These are phyloP conservation scores for Sarcoramphus papa DNA, from an alignment of 2,797 vertebrate species.

Conservation along the genomic window DNA sequence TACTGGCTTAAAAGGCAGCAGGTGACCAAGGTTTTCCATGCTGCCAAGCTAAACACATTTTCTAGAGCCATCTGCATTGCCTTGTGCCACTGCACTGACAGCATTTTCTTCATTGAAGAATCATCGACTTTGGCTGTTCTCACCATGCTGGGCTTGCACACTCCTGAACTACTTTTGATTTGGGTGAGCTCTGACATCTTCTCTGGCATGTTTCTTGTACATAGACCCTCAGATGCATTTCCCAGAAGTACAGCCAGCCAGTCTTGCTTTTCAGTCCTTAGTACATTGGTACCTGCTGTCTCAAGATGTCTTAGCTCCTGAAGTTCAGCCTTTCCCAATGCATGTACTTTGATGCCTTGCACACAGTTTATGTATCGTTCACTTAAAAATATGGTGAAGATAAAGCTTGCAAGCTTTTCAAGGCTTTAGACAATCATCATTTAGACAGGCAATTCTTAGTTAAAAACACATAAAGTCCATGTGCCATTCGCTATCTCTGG, in stretches of 20 bases:
- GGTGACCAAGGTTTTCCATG: neutral
- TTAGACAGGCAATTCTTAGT: neutral
- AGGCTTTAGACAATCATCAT: neutral
- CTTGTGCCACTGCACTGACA: neutral
- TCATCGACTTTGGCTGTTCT: neutral
- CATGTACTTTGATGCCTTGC: neutral
- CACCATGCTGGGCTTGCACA: neutral
- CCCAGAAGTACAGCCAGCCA: neutral
- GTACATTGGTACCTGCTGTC: neutral
- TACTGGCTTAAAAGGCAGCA: neutral
- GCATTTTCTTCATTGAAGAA: neutral
- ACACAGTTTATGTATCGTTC: neutral
- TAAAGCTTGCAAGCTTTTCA: neutral
- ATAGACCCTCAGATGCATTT: neutral
- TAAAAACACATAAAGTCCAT: neutral
- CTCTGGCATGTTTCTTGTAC: neutral
- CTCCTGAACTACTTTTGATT: neutral
- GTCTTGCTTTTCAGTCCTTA: neutral
- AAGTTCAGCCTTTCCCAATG: neutral
- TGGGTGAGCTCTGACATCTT: neutral
- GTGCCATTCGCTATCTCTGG: neutral
- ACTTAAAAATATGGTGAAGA: neutral
- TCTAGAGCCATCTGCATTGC: neutral
- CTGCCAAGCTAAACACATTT: neutral
- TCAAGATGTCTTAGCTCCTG: neutral